A percentile compares a stretch with the other conserved stretches of the same genome.
Evolutionary conservation across 2,888 invertebrate species (phyloP).

Genomic region (Prionchulus punctatus): DNA sequence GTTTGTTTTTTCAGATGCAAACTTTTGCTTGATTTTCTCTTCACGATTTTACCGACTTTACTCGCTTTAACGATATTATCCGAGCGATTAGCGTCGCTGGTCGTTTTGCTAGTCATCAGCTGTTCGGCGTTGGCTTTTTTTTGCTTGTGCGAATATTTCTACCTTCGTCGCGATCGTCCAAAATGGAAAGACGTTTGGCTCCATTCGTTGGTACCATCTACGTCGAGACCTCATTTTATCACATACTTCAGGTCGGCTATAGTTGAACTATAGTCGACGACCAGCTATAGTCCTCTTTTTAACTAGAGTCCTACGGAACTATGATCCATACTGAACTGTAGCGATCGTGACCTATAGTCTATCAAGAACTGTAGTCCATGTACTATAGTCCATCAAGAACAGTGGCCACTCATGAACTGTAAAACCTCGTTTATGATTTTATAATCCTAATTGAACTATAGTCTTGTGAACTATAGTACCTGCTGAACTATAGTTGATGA

Average conservation of each 20-base stretch:
- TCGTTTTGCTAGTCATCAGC: not conserved
- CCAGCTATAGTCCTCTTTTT: too few relatives aligned
- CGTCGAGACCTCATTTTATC: too few relatives aligned
- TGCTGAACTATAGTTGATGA: not conserved
- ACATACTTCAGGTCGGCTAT: slow-evolving; percentile 19
- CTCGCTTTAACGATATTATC: slow-evolving; percentile 16
- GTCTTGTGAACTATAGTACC: not conserved
- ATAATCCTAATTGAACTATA: not conserved
- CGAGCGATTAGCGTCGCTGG: slow-evolving; percentile 11
- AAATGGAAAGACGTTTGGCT: not conserved
- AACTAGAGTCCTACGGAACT: too few relatives aligned
- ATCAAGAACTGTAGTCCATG: too few relatives aligned
- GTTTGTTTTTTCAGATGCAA: slow-evolving; percentile 18
- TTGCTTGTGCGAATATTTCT: slow-evolving; percentile 12
- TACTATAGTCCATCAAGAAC: too few relatives aligned
- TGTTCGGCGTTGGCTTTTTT: slow-evolving; percentile 10
- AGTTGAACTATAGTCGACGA: too few relatives aligned
- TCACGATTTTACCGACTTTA: slow-evolving; percentile 18
- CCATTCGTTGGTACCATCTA: slow-evolving; percentile 7
- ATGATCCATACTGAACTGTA: too few relatives aligned
- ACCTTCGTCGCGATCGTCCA: slow-evolving; percentile 1
- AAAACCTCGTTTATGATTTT: too few relatives aligned
- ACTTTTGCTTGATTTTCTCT: slow-evolving; percentile 19
- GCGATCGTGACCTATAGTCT: too few relatives aligned
- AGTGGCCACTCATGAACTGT: too few relatives aligned